Evolutionary conservation across 1,140 invertebrate species (phyloP), one percentile per base, ranked within the genome.

Genomic region (Diabrotica undecimpunctata): DNA sequence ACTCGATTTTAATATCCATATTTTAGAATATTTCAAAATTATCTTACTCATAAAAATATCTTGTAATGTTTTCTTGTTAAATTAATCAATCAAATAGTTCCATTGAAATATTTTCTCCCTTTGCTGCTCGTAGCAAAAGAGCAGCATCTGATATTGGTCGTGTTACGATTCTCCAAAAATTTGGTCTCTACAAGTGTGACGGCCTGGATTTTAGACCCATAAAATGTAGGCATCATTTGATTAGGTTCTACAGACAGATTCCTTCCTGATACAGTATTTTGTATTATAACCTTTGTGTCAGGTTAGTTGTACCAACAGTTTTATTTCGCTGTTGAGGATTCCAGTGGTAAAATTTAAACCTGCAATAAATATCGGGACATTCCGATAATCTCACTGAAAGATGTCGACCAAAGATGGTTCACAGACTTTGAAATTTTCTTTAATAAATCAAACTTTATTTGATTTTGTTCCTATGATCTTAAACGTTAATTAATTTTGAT

Each of bases 141-240:
- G 68, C 70, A 38, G 62, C 71, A 39, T 73, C 64, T n/a, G 66
- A 62, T 52, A 65, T 64, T n/a, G 65, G 57, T 52, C 64, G 25
- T n/a, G 58, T 65, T 25, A 65, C 62, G 37, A 77, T 66, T 54
- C 67, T 72, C 75, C 75, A 77, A 13, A 74, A 68, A 62, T 77
- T 77, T 51, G 59, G 65, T 75, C 72, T 38, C 63, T 65, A 65
- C 67, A 78, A 8, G 71, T 78, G 55, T 74, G 71, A 63, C 75
- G 76, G 25, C 71, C 5, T 36, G 60, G 50, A 72, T 72, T 68
- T 78, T 75, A 0, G 69, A 55, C 6, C 77, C 77, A 60, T 75
- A 78, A 61, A 77, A 78, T 7, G 75, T 76, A 3, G 72, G 71
- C 12, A 77, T 71, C 74, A 72, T 67, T n/a, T 54, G 68, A 7